Evolutionary conservation across 2,113 vertebrate genomes (phyloP).

Genomic region (Condylura cristata): DNA sequence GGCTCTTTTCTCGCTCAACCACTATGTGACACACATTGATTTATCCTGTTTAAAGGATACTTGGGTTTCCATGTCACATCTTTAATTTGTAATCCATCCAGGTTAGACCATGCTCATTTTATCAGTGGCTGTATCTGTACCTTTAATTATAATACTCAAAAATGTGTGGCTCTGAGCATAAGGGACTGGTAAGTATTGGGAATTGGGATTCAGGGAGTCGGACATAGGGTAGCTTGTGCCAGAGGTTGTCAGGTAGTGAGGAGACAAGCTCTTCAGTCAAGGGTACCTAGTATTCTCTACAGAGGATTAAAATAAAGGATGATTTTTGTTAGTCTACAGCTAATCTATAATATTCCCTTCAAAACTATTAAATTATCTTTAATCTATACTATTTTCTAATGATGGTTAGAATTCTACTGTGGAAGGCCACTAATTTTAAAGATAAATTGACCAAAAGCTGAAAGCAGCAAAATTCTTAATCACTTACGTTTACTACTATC

Average conservation of each 20-base stretch:
- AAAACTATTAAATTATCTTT: background rate
- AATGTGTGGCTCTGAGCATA: background rate
- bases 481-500: background rate
- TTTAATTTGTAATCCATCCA: background rate
- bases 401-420: background rate
- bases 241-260: background rate
- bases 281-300: background rate
- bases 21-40: background rate
- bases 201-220: background rate
- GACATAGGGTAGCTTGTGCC: background rate
- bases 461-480: slow-evolving; percentile 32
- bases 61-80: background rate
- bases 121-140: background rate
- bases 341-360: background rate
- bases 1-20: background rate
- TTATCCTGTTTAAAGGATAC: background rate
- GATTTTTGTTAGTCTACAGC: background rate
- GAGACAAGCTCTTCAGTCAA: background rate
- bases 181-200: background rate
- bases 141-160: background rate
- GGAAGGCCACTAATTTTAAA: background rate
- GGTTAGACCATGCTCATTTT: background rate
- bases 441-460: background rate
- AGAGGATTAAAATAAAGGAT: background rate
- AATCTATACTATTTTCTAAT: background rate